Evolutionary conservation across 2,888 invertebrate species (phyloP).

Genomic region (Lutraria lutraria): DNA sequence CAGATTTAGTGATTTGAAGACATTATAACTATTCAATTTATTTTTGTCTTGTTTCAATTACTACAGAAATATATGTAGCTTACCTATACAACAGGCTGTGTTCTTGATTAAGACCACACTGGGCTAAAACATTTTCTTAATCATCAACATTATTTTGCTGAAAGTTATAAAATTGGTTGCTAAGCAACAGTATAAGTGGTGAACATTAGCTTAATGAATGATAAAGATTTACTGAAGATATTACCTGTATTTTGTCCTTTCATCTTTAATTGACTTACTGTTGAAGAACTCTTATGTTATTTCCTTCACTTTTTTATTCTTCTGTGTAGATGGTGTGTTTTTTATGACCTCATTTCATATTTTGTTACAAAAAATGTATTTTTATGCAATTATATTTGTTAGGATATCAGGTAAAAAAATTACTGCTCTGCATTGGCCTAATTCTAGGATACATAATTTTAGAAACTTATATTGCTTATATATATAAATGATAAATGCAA

Average conservation of each 20-base stretch:
- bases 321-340: not conserved
- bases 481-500: too few relatives aligned
- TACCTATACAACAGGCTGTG: not conserved
- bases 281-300: not conserved
- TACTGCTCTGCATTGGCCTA: too few relatives aligned
- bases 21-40: too few relatives aligned
- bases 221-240: not conserved
- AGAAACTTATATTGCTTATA: too few relatives aligned
- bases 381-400: too few relatives aligned
- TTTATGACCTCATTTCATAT: too few relatives aligned
- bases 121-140: not conserved
- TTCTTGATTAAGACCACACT: not conserved
- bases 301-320: not conserved
- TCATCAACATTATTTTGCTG: slow-evolving; percentile 23
- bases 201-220: slow-evolving; percentile 28
- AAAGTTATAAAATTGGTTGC: slow-evolving; percentile 28
- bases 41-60: too few relatives aligned
- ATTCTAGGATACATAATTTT: too few relatives aligned
- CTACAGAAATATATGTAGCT: not conserved
- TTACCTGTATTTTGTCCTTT: slow-evolving; percentile 9
- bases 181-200: slow-evolving; percentile 37
- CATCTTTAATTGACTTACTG: not conserved
- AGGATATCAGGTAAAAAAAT: too few relatives aligned
- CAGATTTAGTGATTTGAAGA: too few relatives aligned
- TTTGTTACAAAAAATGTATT: too few relatives aligned